Evolutionary conservation across 1,140 invertebrate species (phyloP), one percentile per base, ranked within the genome.

Genomic region (Hydropsyche tenuis): DNA sequence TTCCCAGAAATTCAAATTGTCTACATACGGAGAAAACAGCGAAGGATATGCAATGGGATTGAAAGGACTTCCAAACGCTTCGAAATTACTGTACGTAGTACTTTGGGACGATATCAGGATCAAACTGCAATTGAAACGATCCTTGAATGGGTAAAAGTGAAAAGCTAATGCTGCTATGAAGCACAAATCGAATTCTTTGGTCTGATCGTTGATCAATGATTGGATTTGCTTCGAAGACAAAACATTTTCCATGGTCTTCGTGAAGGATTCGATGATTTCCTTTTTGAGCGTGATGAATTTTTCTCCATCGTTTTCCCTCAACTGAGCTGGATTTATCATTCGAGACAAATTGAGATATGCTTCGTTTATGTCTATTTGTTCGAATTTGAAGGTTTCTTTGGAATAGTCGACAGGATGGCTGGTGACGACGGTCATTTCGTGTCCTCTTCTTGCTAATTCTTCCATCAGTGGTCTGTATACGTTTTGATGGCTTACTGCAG

Each of bases 401-500:
- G 5, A 77, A 45, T 66, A 76, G 73, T 77, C 80, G 0, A 66
- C 77, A 12, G 83, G 82, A 77, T 84, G 79, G 9, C 83, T 72
- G 14, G 83, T 85, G 1, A 84, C 75, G 0, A 82, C 77, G 0
- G 82, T 81, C 0, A 88, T 78, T 72, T 86, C 80, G 77, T 88
- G 87, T 11, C 86, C 87, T 56, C 81, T 78, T 37, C 80, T 82
- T 0, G 79, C 81, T 25, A 89, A 77, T 60, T 82, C 84, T 71
- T 80, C 79, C 12, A 81, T 81, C 1, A 88, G 22, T 14, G 84
- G 80, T 69, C 82, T 77, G 70, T 84, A 87, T 0, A 87, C 83
- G 2, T 87, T 78, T 80, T 88, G 87, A 78, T 90, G 88, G 75
- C 88, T 90, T 60, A 85, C 82, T 0, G 86, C 86, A 0, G 86